These are phyloP conservation scores for Apostichopus japonicus DNA, from an alignment of 35 echinoderm and acorn worm species.

Conservation along the genomic window DNA sequence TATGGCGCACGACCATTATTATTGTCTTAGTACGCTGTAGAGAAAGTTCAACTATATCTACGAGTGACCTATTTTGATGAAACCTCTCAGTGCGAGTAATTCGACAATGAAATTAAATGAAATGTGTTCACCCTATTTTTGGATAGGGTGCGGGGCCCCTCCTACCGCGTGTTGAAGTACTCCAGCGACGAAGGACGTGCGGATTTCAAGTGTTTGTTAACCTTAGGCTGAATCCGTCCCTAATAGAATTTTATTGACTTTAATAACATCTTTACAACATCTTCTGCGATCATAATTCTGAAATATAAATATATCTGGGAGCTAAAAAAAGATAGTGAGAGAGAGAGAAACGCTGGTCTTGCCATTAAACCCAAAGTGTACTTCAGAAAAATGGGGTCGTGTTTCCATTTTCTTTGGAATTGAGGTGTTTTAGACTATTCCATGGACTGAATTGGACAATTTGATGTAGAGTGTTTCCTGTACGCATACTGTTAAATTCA, in stretches of 20 bases:
- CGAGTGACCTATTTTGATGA: not conserved
- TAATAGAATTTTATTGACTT: slow-evolving; percentile 50
- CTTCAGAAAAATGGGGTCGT: slow-evolving; percentile 11
- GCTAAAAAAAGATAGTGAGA: not conserved
- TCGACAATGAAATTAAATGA: not conserved
- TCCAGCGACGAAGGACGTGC: not conserved
- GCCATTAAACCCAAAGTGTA: slow-evolving; percentile 19
- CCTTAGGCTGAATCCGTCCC: slow-evolving; percentile 34
- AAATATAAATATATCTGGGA: slow-evolving; percentile 15
- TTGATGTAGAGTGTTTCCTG: no score
- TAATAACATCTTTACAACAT: slow-evolving; percentile 49
- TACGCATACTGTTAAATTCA: no score
- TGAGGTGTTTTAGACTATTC: not conserved
- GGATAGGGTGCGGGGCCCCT: not conserved
- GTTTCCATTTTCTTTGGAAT: not conserved
- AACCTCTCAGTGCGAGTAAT: not conserved
- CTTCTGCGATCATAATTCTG: not conserved
- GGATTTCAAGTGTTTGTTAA: slow-evolving; percentile 27
- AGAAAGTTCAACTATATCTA: not conserved
- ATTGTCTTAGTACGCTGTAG: not conserved
- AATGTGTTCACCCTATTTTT: not conserved
- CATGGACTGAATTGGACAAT: no score
- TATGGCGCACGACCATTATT: no score
- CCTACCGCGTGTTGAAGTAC: not conserved
- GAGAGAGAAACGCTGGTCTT: not conserved